Conservation (phyloP, 37 sponge, comb jelly and placozoan species). For the Lycopodina hypogea region DNA sequence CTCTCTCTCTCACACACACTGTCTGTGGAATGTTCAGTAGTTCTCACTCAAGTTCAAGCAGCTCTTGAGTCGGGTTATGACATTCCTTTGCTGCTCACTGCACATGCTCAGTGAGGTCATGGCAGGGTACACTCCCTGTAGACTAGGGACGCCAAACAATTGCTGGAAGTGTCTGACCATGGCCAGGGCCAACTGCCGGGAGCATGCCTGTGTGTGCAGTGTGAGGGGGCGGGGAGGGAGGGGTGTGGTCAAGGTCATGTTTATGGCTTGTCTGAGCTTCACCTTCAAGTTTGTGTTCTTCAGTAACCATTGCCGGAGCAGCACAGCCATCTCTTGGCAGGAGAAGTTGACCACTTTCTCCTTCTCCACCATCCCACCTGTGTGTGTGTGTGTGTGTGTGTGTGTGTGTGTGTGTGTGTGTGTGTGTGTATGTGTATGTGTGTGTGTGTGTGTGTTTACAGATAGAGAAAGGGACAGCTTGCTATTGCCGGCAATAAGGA, state of each 20-base stretch:
- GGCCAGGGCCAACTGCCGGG: constrained; percentile 11
- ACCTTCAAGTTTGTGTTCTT: constrained; percentile 21
- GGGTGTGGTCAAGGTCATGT: too few relatives aligned
- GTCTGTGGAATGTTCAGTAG: too few relatives aligned
- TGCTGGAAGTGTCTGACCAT: constrained; percentile 66
- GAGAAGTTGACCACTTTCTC: background rate
- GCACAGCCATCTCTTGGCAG: constrained; percentile 13
- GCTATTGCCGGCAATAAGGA: too few relatives aligned
- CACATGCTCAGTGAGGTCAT: constrained; percentile 41
- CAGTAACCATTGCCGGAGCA: constrained; percentile 31
- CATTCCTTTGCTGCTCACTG: constrained; percentile 15
- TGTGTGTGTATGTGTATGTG: too few relatives aligned
- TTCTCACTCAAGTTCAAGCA: constrained; percentile 12
- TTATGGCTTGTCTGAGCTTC: background rate
- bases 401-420: too few relatives aligned
- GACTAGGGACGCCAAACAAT: constrained; percentile 46
- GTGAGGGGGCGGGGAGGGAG: too few relatives aligned
- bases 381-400: too few relatives aligned
- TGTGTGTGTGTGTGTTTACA: too few relatives aligned
- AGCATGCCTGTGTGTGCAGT: background rate
- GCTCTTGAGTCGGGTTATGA: constrained; percentile 8
- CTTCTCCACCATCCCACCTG: background rate
- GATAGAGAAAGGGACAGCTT: background rate
- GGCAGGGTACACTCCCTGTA: constrained; percentile 48
- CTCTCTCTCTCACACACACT: too few relatives aligned